A percentile compares a stretch with the other conserved stretches of the same genome.
Evolutionary conservation across 2,888 invertebrate species (phyloP).

Genomic region (Plagodis pulveraria): DNA sequence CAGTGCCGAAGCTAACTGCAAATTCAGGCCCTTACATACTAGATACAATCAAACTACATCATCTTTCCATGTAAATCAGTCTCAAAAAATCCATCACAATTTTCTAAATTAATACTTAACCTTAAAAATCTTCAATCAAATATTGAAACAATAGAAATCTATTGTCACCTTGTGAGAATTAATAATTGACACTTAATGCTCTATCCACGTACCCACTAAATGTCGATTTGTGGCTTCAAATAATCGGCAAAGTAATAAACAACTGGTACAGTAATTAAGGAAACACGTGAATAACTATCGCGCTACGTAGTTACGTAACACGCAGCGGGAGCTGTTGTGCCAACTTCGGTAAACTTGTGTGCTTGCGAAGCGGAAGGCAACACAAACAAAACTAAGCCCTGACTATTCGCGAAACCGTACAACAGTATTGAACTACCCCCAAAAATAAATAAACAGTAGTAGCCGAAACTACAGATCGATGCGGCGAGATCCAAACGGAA

Average conservation of each 20-base stretch:
- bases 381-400: conserved; percentile 15
- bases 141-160: no score
- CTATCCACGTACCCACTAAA: no score
- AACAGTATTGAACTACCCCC: conserved; percentile 11
- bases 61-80: no score
- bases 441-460: conserved; percentile 12
- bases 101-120: no score
- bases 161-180: no score
- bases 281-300: conserved; percentile 11
- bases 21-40: no score
- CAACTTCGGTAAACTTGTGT: conserved; percentile 3
- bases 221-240: conserved; percentile 3
- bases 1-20: no score
- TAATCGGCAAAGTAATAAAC: conserved; percentile 14
- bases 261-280: conserved; percentile 12
- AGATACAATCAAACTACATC: no score
- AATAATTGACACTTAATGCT: no score
- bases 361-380: conserved; percentile 10
- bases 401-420: conserved; percentile 8
- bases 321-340: conserved; percentile 1
- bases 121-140: no score
- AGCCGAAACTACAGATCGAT: conserved; percentile 10
- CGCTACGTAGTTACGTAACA: conserved; percentile 2
- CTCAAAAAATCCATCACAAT: no score
- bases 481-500: conserved; percentile 10